Conservation (phyloP, 1,140 invertebrate species). For the Steinernema khuongi region DNA sequence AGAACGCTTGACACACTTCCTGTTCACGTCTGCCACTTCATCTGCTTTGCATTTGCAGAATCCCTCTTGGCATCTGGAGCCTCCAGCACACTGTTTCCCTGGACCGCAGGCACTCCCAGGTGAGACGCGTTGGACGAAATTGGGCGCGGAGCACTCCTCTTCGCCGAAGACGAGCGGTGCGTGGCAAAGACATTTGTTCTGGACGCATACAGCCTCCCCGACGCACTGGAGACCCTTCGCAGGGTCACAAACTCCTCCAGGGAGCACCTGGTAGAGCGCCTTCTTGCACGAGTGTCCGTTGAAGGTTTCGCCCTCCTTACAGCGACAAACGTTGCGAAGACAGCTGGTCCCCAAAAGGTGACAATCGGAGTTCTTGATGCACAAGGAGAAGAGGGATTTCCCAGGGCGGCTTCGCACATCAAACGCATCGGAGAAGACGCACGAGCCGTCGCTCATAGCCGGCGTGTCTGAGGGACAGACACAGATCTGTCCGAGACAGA, state of each 20-base stretch:
- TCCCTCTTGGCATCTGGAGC: conserved; percentile 40
- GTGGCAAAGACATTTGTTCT: conserved; percentile 52
- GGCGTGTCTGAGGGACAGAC: conserved; percentile 11
- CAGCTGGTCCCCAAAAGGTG: conserved; percentile 29
- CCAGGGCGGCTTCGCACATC: not conserved
- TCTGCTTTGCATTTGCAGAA: conserved; percentile 45
- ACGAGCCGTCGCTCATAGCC: not conserved
- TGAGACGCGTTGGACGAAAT: conserved; percentile 35
- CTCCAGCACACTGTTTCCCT: conserved; percentile 39
- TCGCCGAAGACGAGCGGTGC: conserved; percentile 42
- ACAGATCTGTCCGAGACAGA: conserved; percentile 26
- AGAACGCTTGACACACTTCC: conserved; percentile 30
- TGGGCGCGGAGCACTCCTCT: conserved; percentile 41
- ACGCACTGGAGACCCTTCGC: conserved; percentile 52
- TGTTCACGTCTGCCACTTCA: conserved; percentile 41
- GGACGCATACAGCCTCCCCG: conserved; percentile 49
- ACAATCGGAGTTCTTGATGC: conserved; percentile 27
- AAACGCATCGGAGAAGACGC: not conserved
- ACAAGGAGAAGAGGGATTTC: conserved; percentile 16
- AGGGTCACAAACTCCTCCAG: conserved; percentile 47
- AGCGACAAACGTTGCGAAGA: conserved; percentile 33
- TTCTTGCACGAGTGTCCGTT: conserved; percentile 21
- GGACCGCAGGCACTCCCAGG: conserved; percentile 40
- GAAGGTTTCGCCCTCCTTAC: conserved; percentile 36
- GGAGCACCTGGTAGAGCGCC: conserved; percentile 31